A percentile compares a stretch with the other conserved stretches of the same genome.
Evolutionary conservation across 2,113 vertebrate genomes (phyloP).

Genomic region (Chascanopsetta lugubris): DNA sequence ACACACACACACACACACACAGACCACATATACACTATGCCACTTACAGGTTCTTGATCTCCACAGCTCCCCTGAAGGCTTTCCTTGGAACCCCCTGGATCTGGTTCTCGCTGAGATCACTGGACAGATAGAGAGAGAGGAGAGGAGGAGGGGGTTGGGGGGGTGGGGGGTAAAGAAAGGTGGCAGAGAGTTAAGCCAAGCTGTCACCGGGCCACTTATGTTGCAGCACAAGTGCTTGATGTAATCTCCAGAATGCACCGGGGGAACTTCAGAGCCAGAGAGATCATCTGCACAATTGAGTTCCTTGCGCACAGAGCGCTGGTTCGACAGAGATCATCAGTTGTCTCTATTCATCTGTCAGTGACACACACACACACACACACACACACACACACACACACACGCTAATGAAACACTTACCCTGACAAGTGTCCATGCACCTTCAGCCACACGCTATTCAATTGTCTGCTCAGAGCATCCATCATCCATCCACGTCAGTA

Average conservation of each 20-base stretch:
- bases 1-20: neutral
- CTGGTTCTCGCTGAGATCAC: constrained; percentile 98
- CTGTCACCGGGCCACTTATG: constrained; percentile 50
- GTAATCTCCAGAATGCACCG: constrained; percentile 50
- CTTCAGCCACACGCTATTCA: constrained; percentile 27
- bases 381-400: no score
- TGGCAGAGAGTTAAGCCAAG: constrained; percentile 39
- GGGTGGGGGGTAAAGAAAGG: constrained; percentile 17
- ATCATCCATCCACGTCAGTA: constrained; percentile 37
- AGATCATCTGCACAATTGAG: constrained; percentile 55
- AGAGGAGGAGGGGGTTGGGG: constrained; percentile 13
- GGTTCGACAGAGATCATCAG: constrained; percentile 41
- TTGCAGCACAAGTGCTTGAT: constrained; percentile 56
- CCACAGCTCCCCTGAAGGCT: constrained; percentile 95
- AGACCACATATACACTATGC: constrained; percentile 10
- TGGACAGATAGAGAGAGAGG: constrained; percentile 55
- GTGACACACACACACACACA: constrained; percentile 17
- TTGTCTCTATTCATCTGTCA: constrained; percentile 41
- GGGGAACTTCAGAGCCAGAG: constrained; percentile 35
- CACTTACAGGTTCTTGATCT: constrained; percentile 99
- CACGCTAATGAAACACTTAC: constrained; percentile 5
- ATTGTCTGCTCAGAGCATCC: constrained; percentile 40
- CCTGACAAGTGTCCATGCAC: constrained; percentile 36
- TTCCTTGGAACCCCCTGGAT: constrained; percentile 98
- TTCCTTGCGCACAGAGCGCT: constrained; percentile 39